phyloP scores from a whole-genome alignment of 2,113 vertebrate species.

The Miniopterus natalensis region DNA sequence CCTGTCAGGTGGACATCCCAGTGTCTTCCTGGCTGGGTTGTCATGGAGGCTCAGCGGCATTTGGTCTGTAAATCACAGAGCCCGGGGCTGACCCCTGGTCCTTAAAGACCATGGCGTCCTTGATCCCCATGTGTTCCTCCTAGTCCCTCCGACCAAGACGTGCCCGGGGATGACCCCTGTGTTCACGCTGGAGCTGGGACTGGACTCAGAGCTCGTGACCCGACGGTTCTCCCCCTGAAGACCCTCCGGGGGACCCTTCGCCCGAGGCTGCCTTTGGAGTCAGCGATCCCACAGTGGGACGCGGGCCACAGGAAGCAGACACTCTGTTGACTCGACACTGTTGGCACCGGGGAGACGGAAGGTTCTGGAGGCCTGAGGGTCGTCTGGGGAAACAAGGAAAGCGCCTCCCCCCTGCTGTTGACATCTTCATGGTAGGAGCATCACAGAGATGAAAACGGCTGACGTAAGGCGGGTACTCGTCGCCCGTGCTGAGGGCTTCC shows the following conservation, averaged over 20 bases:
- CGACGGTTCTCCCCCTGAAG: fast-evolving
- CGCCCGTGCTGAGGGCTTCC: too few relatives aligned
- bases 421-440: too few relatives aligned
- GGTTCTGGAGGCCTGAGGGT: neutral
- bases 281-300: fast-evolving
- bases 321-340: neutral
- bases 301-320: neutral
- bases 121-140: fast-evolving
- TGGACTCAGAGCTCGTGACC: fast-evolving
- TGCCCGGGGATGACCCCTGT: neutral
- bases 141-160: neutral
- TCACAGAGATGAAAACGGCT: too few relatives aligned
- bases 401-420: too few relatives aligned
- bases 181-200: fast-evolving
- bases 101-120: neutral
- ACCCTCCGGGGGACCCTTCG: fast-evolving
- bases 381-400: neutral
- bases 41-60: neutral
- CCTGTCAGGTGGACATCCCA: neutral
- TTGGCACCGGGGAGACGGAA: neutral
- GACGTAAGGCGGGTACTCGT: too few relatives aligned
- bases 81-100: fast-evolving
- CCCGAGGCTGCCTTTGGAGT: neutral
- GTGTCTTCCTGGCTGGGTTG: neutral
- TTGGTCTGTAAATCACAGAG: neutral